Conservation (phyloP, 2,888 invertebrate species). For the Busseola fusca region DNA sequence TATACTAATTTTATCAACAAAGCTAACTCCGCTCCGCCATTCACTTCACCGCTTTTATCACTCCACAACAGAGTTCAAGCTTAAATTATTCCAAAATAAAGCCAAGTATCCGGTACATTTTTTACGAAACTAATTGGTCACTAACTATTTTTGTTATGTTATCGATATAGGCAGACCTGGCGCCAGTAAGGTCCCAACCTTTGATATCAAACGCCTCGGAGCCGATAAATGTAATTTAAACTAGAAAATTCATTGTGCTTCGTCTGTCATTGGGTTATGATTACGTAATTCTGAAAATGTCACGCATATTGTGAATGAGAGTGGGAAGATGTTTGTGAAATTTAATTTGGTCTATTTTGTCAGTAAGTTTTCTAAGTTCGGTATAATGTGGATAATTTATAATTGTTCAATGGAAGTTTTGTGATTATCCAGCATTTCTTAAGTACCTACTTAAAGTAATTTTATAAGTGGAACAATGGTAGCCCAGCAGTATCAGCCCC, state of each 20-base stretch:
- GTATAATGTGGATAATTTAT: background rate
- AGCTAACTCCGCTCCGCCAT: constrained; percentile 14
- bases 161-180: constrained; percentile 65
- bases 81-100: constrained; percentile 55
- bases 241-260: constrained; percentile 59
- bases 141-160: constrained; percentile 59
- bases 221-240: constrained; percentile 63
- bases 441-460: no score
- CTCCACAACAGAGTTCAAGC: constrained; percentile 30
- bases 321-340: background rate
- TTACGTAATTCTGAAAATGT: constrained; percentile 51
- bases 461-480: background rate
- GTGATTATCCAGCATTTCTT: background rate
- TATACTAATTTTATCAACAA: constrained; percentile 33
- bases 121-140: constrained; percentile 61
- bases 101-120: constrained; percentile 63
- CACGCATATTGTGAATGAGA: constrained; percentile 17
- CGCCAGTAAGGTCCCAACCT: constrained; percentile 72
- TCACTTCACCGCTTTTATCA: constrained; percentile 44
- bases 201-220: constrained; percentile 63
- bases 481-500: no score
- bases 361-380: background rate
- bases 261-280: constrained; percentile 55
- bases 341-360: background rate
- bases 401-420: background rate